Conservation (phyloP, 1,140 invertebrate species). For the Cyclina sinensis region DNA sequence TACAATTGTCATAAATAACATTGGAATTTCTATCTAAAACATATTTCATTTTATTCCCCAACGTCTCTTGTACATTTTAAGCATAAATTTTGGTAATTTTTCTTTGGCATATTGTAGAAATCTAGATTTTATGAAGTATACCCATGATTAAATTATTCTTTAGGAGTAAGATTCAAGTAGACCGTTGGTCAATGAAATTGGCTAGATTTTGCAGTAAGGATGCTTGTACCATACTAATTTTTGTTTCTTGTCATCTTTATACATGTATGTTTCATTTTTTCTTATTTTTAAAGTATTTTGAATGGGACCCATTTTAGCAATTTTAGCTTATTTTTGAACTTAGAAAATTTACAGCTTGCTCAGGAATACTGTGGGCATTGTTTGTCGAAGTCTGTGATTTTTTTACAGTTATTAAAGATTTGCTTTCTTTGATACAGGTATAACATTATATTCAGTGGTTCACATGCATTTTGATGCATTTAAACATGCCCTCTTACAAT, state of each 20-base stretch:
- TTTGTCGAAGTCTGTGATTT: too few relatives aligned
- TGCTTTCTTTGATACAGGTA: too few relatives aligned
- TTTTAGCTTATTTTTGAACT: constrained; percentile 55
- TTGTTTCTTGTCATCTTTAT: constrained; percentile 8
- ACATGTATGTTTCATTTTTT: background rate
- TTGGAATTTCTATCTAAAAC: too few relatives aligned
- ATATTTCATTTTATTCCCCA: background rate
- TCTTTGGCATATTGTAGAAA: background rate
- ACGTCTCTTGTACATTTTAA: background rate
- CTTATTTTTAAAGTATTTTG: constrained; percentile 27
- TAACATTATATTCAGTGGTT: background rate
- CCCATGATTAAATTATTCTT: background rate
- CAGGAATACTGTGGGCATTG: too few relatives aligned
- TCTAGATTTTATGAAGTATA: constrained; percentile 24
- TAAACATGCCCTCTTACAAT: background rate
- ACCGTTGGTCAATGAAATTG: background rate
- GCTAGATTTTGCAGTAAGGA: background rate
- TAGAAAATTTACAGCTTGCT: constrained; percentile 37
- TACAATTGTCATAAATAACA: too few relatives aligned
- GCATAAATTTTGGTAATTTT: background rate
- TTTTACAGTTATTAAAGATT: too few relatives aligned
- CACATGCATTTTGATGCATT: background rate
- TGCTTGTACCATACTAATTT: constrained; percentile 45
- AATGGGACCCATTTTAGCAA: constrained; percentile 66
- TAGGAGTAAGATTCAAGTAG: background rate